Evolutionary conservation across 2,888 invertebrate species (phyloP), one percentile per base, ranked within the genome.

Genomic region (Phania funesta): DNA sequence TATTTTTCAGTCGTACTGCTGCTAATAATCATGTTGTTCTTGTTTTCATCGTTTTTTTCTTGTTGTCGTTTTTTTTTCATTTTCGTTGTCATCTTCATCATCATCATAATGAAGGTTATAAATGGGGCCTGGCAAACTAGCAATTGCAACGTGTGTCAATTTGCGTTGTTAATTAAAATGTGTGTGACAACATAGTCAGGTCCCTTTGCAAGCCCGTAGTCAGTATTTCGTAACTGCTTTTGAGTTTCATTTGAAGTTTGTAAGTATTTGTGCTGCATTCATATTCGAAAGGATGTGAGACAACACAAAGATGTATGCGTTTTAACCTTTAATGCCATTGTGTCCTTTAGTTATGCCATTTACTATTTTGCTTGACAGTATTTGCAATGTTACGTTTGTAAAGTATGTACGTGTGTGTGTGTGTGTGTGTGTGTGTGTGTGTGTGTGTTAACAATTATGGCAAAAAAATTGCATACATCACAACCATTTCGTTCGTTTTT

Each of bases 141-240:
- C 71, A 71, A 76, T 73, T 67, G 76, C 60, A 60, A 67, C 67
- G 76, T 75, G 54, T 71, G 80, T 64, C 73, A 73, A 77, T 77
- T 81, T 81, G 71, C 50, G 65, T 41, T 73, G 67, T 81, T 73
- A 81, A 81, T 81, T 81, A 81, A 68, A 81, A 73, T 73, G 65
- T 58, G 65, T 58, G 62, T 48, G 46, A 54, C 62, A 52, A 16
- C 41, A 41, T 54, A 48, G 52, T 18, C 65, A 32, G 62, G 11
- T 38, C 16, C 7, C 2, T 50, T 16, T 44, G 22, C 20, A 48
- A 58, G 29, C 65, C 80, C 44, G 67, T 54, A 76, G 67, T 52
- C 41, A 44, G 29, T 67, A 60, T 26, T 38, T 26, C 35, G 29
- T 20, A 20, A 24, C 32, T 20, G 24, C 18, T 6, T 65, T 29